Base-by-base conservation (phyloP, 2,797 vertebrate genomes). In the Salmo trutta region DNA sequence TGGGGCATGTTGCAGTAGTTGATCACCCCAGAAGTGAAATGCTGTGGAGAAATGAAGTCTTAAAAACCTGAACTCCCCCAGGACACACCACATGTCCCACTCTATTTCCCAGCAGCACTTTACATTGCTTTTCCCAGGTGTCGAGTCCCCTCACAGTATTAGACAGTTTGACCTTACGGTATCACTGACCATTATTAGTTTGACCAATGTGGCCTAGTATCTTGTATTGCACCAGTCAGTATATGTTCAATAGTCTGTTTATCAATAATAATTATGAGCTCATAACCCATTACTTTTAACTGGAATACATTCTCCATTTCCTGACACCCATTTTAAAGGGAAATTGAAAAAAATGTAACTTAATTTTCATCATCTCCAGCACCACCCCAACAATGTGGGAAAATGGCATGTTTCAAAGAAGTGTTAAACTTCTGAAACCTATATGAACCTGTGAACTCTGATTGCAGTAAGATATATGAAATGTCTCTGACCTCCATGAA, bases 101-200 rank as follows among this genome's bases (percentile, higher is more conserved):
- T 24, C 24, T 5, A 71, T 84, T 91, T 91, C 86, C 86, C 85
- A 88, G 85, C 83, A 87, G 79, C 76, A 76, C 77, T 83, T 47
- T 71, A 41, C 78, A 93, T 92, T 84, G 90, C 92, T 92, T 94
- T 19, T 90, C 91, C 2, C 94, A 94, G 0, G 92, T 94, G 94
- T 0, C 5, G 31, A 70, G 85, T 83, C 80, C 94, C 91, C 64
- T 79, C 89, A 71, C 91, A 92, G 0, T 14, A 86, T 81, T 93
- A 94, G 56, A 85, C 92, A 90, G 90, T 90, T 95, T 77, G 72
- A 74, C 77, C 86, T 29, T 29, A 24, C 27, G 31, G 17, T 12
- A 54, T 27, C 14, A 17, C 89, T 71, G 56, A 51, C 75, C 75
- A 76, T 71, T 77, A 66, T 73, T 59, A 75, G 54, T 81, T 41